Conservation (phyloP, 2,888 invertebrate genomes). For the Lycophotia porphyrea region DNA sequence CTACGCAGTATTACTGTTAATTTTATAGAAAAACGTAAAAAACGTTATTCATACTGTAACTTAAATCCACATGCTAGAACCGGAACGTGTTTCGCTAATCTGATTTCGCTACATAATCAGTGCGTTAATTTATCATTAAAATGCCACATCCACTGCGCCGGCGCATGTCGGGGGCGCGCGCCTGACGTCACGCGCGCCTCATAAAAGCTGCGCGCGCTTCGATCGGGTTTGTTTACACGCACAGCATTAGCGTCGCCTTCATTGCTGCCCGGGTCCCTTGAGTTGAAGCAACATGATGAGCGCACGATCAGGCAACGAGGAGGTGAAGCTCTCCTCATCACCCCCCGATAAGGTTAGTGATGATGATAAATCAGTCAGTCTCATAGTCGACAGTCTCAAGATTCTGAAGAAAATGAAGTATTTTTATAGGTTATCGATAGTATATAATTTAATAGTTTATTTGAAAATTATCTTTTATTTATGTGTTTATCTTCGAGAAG, state of each 20-base stretch:
- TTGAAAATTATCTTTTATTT: not conserved
- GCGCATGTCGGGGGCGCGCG: slow-evolving; percentile 1
- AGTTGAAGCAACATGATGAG: slow-evolving; percentile 66
- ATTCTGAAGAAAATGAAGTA: not conserved
- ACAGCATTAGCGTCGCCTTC: slow-evolving; percentile 38
- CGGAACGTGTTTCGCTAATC: not conserved
- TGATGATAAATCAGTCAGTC: not conserved
- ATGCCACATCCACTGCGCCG: slow-evolving; percentile 61
- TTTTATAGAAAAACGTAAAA: not conserved
- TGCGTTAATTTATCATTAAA: slow-evolving; percentile 24
- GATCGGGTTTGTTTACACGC: slow-evolving; percentile 80
- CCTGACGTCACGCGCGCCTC: slow-evolving; percentile 62
- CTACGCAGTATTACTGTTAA: not conserved
- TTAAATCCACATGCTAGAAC: not conserved
- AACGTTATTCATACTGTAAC: not conserved
- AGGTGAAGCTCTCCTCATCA: slow-evolving; percentile 70
- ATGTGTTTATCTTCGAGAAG: not conserved
- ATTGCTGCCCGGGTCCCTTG: slow-evolving; percentile 42
- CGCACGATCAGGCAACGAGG: slow-evolving; percentile 56
- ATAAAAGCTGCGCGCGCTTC: slow-evolving; percentile 73
- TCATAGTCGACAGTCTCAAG: no score
- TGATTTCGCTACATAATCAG: not conserved
- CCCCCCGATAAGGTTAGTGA: slow-evolving; percentile 76
- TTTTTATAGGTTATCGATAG: not conserved
- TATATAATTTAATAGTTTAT: not conserved